Evolutionary conservation across 92 coral and sea anemone genomes (phyloP).

Genomic region (Heteractis magnifica): DNA sequence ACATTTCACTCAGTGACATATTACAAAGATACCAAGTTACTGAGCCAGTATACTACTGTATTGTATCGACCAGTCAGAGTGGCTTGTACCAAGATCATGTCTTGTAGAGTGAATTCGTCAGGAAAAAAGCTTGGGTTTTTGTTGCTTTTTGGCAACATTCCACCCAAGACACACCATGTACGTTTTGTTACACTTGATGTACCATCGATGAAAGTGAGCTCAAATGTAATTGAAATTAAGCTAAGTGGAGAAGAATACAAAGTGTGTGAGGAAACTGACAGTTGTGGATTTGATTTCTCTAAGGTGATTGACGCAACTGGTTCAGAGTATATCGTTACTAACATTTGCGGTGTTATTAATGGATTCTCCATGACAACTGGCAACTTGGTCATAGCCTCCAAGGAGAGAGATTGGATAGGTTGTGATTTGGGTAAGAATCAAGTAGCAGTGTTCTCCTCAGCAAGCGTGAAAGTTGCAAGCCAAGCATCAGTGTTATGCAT

Average conservation of each 20-base stretch:
- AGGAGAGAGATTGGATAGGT: constrained; percentile 65
- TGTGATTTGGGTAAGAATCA: constrained; percentile 60
- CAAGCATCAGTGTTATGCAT: constrained; percentile 41
- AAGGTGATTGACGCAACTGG: constrained; percentile 62
- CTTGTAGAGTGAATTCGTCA: constrained; percentile 50
- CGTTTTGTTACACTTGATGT: constrained; percentile 56
- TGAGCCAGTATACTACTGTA: constrained; percentile 63
- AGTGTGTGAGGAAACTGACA: constrained; percentile 24
- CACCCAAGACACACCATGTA: constrained; percentile 56
- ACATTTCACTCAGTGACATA: constrained; percentile 48
- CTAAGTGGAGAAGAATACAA: constrained; percentile 38
- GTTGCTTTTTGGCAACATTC: constrained; percentile 61
- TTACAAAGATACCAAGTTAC: constrained; percentile 40
- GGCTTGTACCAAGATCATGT: constrained; percentile 54
- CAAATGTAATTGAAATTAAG: constrained; percentile 46
- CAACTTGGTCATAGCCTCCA: constrained; percentile 61
- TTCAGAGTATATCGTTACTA: constrained; percentile 66
- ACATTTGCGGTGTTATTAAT: constrained; percentile 49
- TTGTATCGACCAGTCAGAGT: constrained; percentile 56
- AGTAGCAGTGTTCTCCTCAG: constrained; percentile 46
- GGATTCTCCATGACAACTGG: constrained; percentile 82
- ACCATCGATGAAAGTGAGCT: constrained; percentile 39
- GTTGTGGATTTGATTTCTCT: constrained; percentile 64
- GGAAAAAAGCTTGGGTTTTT: constrained; percentile 66
- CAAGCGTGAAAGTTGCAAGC: constrained; percentile 63